phyloP scores from a whole-genome alignment of 2,797 vertebrate genomes.

The Centropyge bicolor region DNA sequence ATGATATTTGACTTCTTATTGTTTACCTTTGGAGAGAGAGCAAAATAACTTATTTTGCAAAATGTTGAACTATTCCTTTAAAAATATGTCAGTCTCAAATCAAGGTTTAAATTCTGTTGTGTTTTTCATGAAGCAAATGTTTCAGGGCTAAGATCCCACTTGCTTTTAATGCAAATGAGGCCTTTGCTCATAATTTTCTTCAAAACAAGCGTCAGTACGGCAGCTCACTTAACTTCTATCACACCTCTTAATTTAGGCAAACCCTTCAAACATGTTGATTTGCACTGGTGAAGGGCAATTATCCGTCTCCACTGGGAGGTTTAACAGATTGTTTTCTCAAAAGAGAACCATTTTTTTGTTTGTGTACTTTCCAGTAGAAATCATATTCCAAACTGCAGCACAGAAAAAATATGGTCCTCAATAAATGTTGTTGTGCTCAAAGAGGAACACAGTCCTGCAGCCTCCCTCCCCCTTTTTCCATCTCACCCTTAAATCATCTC shows the following conservation, averaged over 20 bases:
- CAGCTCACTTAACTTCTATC: neutral
- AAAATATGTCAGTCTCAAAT: neutral
- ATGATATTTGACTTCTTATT: neutral
- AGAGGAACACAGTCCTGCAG: neutral
- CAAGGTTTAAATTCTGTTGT: neutral
- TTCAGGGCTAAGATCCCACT: neutral
- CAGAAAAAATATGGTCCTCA: neutral
- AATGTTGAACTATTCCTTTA: neutral
- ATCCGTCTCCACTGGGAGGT: neutral
- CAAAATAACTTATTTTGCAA: neutral
- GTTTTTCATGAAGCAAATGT: neutral
- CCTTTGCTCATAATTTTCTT: neutral
- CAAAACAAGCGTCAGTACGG: neutral
- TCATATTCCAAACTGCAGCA: neutral
- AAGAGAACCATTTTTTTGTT: neutral
- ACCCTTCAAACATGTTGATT: slow-evolving; percentile 13
- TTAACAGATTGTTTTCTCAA: neutral
- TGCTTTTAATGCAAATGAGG: slow-evolving; percentile 5
- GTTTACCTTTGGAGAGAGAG: neutral
- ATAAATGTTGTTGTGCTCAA: slow-evolving; percentile 9
- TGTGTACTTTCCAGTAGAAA: neutral
- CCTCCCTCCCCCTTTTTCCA: neutral
- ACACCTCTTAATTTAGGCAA: neutral
- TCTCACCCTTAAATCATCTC: slow-evolving; percentile 30
- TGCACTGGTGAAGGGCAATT: neutral